Evolutionary conservation across 1,140 invertebrate species (phyloP).

Genomic region (Pinna nobilis): DNA sequence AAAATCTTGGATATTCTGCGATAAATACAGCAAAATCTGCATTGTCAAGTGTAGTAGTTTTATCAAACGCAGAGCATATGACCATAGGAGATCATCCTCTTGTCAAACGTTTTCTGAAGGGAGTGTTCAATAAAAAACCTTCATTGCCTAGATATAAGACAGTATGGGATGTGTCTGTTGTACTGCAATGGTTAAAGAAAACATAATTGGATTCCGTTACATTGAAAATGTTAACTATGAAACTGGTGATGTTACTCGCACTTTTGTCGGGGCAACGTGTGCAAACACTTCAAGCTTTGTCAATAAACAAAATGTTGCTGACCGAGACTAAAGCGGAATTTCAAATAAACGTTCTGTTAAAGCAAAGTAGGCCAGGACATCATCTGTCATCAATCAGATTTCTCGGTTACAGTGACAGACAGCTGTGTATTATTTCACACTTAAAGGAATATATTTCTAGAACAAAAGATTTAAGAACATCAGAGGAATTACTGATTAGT

Average conservation of each 20-base stretch:
- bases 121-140: constrained; percentile 33
- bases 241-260: constrained; percentile 25
- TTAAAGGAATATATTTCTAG: too few relatives aligned
- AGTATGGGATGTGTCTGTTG: constrained; percentile 34
- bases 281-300: constrained; percentile 17
- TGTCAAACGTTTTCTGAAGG: constrained; percentile 38
- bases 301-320: too few relatives aligned
- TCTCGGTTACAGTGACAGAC: too few relatives aligned
- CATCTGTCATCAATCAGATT: too few relatives aligned
- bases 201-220: neutral
- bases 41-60: constrained; percentile 6
- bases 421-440: too few relatives aligned
- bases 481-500: too few relatives aligned
- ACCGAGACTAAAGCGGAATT: too few relatives aligned
- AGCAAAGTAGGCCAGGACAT: too few relatives aligned
- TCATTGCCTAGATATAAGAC: constrained; percentile 11
- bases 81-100: constrained; percentile 31
- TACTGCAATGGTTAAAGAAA: constrained; percentile 24
- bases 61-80: constrained; percentile 8
- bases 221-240: constrained; percentile 22
- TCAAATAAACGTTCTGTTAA: too few relatives aligned
- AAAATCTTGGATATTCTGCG: constrained; percentile 22
- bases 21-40: constrained; percentile 26
- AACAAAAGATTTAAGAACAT: too few relatives aligned
- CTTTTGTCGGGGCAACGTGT: constrained; percentile 16